Evolutionary conservation across 2,797 vertebrate genomes (phyloP).

Genomic region (Coregonus sp.): DNA sequence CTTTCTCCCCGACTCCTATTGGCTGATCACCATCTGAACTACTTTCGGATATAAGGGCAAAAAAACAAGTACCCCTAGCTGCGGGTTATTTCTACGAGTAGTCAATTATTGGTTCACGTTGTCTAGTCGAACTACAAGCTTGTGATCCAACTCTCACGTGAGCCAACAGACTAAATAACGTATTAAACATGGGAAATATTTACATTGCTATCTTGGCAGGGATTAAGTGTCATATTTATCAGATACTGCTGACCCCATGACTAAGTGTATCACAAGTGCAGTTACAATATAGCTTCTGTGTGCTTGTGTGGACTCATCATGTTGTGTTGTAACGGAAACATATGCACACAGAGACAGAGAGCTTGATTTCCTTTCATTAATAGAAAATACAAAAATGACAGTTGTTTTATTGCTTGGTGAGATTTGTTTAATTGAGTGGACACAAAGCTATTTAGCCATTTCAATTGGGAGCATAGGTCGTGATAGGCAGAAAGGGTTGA

Average conservation of each 20-base stretch:
- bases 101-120: not conserved
- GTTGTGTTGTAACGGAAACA: not conserved
- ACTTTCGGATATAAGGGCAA: constrained; percentile 21
- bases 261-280: not conserved
- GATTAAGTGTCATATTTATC: not conserved
- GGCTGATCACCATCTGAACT: constrained; percentile 36
- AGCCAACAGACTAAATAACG: not conserved
- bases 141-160: too few species aligned
- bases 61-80: not conserved
- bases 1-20: constrained; percentile 37
- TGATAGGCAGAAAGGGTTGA: too few species aligned
- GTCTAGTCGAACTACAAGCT: too few species aligned
- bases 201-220: not conserved
- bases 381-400: too few species aligned
- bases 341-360: not conserved
- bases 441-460: too few species aligned
- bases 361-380: not conserved
- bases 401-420: too few species aligned
- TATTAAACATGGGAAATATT: not conserved
- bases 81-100: too few species aligned
- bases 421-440: too few species aligned
- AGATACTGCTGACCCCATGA: not conserved
- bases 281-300: not conserved
- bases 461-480: too few species aligned
- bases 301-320: not conserved